Evolutionary conservation across 2,888 invertebrate species (phyloP).

Genomic region (Lasioglossum marginatum): DNA sequence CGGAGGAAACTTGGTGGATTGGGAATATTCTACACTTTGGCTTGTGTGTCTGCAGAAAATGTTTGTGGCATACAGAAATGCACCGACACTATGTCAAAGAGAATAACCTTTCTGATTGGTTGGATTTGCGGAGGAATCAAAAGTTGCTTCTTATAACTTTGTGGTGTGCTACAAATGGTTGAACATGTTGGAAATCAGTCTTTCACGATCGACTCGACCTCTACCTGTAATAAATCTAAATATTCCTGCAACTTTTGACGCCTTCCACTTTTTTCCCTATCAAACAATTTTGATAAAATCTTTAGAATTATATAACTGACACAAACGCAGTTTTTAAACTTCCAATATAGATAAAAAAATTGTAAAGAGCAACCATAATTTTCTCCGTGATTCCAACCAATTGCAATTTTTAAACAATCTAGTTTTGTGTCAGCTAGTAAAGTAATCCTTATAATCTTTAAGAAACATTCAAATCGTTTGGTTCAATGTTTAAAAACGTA

Average conservation of each 20-base stretch:
- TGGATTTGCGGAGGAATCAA: not conserved
- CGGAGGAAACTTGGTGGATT: not conserved
- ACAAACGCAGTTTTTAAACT: not conserved
- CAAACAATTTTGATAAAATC: no score
- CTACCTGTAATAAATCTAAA: not conserved
- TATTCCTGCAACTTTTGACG: no score
- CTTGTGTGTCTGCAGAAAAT: not conserved
- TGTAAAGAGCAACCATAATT: not conserved
- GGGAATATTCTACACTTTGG: not conserved
- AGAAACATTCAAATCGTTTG: no score
- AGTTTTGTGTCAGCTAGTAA: no score
- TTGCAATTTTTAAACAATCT: not conserved
- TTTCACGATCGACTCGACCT: not conserved
- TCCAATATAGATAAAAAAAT: not conserved
- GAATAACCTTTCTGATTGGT: not conserved
- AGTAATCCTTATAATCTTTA: no score
- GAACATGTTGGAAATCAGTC: not conserved
- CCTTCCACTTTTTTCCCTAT: not conserved
- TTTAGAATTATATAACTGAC: not conserved
- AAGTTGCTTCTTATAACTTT: not conserved
- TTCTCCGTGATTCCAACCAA: not conserved
- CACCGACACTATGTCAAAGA: not conserved
- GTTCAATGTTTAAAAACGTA: no score
- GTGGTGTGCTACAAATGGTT: not conserved
- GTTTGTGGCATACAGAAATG: not conserved